Percentiles rank a stretch among this genome's conserved stretches.
Conservation (phyloP, 2,888 invertebrate species). For the Dicroscelio sp. region DNA sequence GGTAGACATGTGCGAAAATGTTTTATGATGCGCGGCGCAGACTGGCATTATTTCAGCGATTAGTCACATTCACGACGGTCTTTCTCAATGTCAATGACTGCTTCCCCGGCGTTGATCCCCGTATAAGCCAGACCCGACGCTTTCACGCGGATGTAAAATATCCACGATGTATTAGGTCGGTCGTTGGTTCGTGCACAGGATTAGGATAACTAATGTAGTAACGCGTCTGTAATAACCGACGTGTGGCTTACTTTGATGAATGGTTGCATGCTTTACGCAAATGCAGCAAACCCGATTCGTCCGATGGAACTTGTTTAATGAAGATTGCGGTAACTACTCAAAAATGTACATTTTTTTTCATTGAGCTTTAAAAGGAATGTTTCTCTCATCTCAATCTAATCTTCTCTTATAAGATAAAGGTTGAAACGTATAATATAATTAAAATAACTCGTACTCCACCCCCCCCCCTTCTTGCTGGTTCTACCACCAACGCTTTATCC, state of each 20-base stretch:
- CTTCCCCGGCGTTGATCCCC: too few relatives aligned
- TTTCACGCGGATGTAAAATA: constrained; percentile 86
- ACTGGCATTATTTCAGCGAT: constrained; percentile 82
- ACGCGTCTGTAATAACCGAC: too few relatives aligned
- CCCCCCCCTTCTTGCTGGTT: too few relatives aligned
- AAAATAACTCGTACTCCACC: too few relatives aligned
- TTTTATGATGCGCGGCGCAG: constrained; percentile 79
- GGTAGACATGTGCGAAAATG: constrained; percentile 35
- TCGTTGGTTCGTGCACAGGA: constrained; percentile 18
- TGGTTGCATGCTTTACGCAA: constrained; percentile 1
- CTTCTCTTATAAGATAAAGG: too few relatives aligned
- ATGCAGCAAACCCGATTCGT: not conserved
- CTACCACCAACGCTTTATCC: too few relatives aligned
- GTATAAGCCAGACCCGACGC: constrained; percentile 87
- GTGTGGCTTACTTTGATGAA: constrained; percentile 12
- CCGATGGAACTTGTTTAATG: too few relatives aligned
- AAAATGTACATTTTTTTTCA: too few relatives aligned
- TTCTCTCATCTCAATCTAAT: too few relatives aligned
- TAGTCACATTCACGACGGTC: constrained; percentile 86
- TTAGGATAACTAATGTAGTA: constrained; percentile 46
- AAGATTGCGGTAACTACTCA: too few relatives aligned
- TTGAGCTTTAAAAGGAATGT: too few relatives aligned
- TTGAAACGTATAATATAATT: too few relatives aligned
- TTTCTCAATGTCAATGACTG: constrained; percentile 89
- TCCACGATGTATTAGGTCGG: constrained; percentile 53